A percentile compares a stretch with the other conserved stretches of the same genome.
phyloP scores from a whole-genome alignment of 2,113 vertebrate species.

The Anthoscopus minutus region DNA sequence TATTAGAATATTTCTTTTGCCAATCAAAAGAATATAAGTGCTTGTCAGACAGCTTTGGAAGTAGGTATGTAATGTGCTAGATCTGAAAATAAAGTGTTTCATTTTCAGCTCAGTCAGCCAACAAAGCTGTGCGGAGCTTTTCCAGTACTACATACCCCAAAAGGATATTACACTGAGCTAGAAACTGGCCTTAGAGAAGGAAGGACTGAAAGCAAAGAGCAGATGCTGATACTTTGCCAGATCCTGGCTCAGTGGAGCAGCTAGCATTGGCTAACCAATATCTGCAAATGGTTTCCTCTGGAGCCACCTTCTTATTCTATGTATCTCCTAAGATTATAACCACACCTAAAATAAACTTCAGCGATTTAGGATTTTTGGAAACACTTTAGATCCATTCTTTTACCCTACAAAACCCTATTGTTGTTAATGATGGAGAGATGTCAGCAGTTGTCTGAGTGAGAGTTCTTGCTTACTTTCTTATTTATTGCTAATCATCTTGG shows the following conservation, averaged over 20 bases:
- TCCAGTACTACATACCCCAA: neutral
- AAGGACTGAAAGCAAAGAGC: neutral
- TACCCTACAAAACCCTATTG: neutral
- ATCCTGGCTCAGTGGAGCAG: neutral
- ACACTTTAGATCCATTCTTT: neutral
- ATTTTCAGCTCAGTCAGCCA: conserved; percentile 21
- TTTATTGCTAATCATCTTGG: neutral
- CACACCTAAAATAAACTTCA: neutral
- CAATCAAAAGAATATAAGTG: neutral
- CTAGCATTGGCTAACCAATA: neutral
- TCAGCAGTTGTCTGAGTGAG: neutral
- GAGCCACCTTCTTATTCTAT: neutral
- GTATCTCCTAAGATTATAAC: neutral
- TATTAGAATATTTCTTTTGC: neutral
- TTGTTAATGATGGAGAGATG: neutral
- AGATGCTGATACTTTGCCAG: neutral
- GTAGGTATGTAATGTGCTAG: neutral
- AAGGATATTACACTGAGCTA: neutral
- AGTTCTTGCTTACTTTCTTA: neutral
- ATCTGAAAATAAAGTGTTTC: neutral
- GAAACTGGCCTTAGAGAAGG: neutral
- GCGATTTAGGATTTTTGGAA: neutral
- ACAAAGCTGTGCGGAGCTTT: neutral
- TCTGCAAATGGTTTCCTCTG: neutral
- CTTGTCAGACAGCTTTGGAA: neutral